Evolutionary conservation across 2,113 vertebrate genomes (phyloP).

Genomic region (Acanthochromis polyacanthus): DNA sequence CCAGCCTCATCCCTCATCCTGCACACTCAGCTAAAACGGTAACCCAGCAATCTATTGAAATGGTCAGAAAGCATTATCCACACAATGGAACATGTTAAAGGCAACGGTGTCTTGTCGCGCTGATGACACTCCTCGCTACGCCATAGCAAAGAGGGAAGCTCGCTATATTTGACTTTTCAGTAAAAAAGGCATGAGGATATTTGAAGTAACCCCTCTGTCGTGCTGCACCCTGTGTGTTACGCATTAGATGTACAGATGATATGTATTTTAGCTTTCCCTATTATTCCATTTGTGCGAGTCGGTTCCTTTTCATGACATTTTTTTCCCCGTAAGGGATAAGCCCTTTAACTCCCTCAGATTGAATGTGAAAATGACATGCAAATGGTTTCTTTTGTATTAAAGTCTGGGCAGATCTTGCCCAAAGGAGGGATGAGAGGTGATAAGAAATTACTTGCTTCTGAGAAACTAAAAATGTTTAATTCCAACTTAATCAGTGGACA

Average conservation of each 20-base stretch:
- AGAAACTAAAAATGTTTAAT: slow-evolving; percentile 70
- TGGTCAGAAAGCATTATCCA: slow-evolving; percentile 79
- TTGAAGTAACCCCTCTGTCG: slow-evolving; percentile 57
- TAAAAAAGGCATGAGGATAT: slow-evolving; percentile 42
- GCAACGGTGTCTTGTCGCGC: slow-evolving; percentile 71
- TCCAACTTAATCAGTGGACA: slow-evolving; percentile 62
- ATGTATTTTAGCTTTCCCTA: slow-evolving; percentile 51
- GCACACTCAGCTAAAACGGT: slow-evolving; percentile 81
- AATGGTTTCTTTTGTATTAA: slow-evolving; percentile 77
- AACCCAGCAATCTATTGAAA: slow-evolving; percentile 82
- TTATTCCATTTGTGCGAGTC: slow-evolving; percentile 67
- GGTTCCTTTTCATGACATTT: slow-evolving; percentile 60
- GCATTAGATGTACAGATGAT: slow-evolving; percentile 60
- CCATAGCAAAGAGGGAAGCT: slow-evolving; percentile 44
- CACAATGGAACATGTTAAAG: slow-evolving; percentile 80
- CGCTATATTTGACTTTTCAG: slow-evolving; percentile 46
- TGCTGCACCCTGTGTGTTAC: slow-evolving; percentile 35
- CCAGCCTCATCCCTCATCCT: slow-evolving; percentile 80
- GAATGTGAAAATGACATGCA: slow-evolving; percentile 77
- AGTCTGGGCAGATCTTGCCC: slow-evolving; percentile 64
- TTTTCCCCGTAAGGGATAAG: slow-evolving; percentile 53
- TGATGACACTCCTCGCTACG: slow-evolving; percentile 70
- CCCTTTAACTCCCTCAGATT: slow-evolving; percentile 63
- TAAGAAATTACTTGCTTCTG: slow-evolving; percentile 63
- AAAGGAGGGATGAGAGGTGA: slow-evolving; percentile 60